Conservation (phyloP, 2,113 vertebrate genomes). For the Chitala chitala region DNA sequence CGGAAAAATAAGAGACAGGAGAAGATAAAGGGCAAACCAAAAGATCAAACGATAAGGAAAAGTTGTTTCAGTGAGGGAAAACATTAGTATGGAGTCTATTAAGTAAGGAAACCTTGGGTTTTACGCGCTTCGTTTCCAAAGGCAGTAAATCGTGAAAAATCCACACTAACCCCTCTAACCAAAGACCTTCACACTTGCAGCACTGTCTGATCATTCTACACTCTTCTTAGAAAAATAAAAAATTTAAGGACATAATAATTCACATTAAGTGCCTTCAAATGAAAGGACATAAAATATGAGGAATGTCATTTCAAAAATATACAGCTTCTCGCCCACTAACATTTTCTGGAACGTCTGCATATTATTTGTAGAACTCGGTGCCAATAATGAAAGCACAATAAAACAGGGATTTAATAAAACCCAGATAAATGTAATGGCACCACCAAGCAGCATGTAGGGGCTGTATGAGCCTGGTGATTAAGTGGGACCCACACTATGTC, state of each 20-base stretch:
- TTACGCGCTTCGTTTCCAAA: not conserved
- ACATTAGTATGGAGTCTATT: not conserved
- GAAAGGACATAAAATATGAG: not conserved
- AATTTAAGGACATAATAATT: not conserved
- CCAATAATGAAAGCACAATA: not conserved
- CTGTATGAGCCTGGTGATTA: too few relatives aligned
- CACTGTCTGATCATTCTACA: not conserved
- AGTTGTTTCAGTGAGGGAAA: conserved; percentile 59
- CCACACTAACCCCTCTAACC: too few relatives aligned
- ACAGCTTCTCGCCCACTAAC: not conserved
- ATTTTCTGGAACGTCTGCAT: not conserved
- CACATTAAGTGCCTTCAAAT: not conserved
- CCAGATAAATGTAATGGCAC: too few relatives aligned
- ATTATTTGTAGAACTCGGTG: not conserved
- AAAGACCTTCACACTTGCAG: not conserved
- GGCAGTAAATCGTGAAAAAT: too few relatives aligned
- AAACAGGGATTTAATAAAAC: not conserved
- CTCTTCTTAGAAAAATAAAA: not conserved
- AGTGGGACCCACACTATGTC: too few relatives aligned
- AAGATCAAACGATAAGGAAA: conserved; percentile 24
- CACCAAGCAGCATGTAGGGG: too few relatives aligned
- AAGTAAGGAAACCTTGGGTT: too few relatives aligned
- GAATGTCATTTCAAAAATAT: not conserved
- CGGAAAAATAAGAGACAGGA: conserved; percentile 15
- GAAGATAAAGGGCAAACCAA: conserved; percentile 50